Evolutionary conservation across 2,113 vertebrate genomes (phyloP), one percentile per base, ranked within the genome.

Genomic region (Circaetus cinerascens): DNA sequence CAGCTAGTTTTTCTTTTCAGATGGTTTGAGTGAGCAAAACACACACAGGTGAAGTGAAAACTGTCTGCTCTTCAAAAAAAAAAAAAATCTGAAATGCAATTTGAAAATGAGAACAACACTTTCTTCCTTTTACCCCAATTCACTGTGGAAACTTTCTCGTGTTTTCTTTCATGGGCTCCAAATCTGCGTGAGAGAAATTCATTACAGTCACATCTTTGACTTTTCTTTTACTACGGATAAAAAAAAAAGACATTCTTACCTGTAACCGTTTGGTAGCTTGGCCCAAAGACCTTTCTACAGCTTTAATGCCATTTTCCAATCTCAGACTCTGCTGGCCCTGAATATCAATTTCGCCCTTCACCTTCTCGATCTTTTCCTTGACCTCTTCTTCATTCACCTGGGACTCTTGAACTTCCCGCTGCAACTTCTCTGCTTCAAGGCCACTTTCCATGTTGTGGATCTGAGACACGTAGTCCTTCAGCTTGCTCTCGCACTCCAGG

Each of bases 321-420:
- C 99, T 98, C 38, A 99, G 97, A 20, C 99, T 99, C 82, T 99
- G 99, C 91, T 99, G 99, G 68, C 99, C 98, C 92, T 99, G 99
- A 64, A 98, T 74, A 91, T 99, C 99, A 21, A 99, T 98, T 83
- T 99, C 99, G 5, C 99, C 98, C 73, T 98, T 98, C 86, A 99
- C 98, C 86, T 99, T 98, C 41, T 99, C 98, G 1, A 99, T 98
- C 94, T 99, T 99, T 48, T 98, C 98, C 84, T 99, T 98, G 50
- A 99, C 98, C 40, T 99, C 99, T 85, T 99, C 99, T 73, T 98
- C 99, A 4, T 99, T 99, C 96, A 99, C 98, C 63, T 99, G 99
- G 4, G 98, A 97, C 10, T 98, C 98, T 60, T 99, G 98, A 25
- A 98, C 98, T 92, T 99, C 99, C 82, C 98, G 97, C 76, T 99